Conservation (phyloP, 2,888 invertebrate species). For the Apoda limacodes region DNA sequence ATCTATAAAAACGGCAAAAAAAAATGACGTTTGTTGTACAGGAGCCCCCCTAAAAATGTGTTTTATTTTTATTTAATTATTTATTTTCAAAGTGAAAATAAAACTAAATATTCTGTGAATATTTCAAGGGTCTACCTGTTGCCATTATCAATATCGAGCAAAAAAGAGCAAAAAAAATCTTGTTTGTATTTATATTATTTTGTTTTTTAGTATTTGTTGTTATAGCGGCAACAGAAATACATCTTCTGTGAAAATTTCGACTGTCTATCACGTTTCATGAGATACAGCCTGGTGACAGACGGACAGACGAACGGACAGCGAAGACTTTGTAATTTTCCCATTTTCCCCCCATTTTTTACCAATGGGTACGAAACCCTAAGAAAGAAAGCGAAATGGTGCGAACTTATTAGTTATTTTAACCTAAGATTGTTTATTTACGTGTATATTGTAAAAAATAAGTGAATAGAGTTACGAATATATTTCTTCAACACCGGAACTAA, state of each 20-base stretch:
- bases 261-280: not conserved
- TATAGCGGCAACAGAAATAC: not conserved
- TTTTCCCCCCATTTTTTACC: not conserved
- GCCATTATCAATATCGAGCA: too few relatives aligned
- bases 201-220: not conserved
- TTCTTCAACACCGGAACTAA: too few relatives aligned
- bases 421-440: too few relatives aligned
- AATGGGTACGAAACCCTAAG: not conserved
- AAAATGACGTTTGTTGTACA: not conserved
- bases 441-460: too few relatives aligned
- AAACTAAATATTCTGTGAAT: too few relatives aligned
- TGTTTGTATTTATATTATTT: not conserved
- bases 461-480: too few relatives aligned
- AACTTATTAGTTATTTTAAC: too few relatives aligned
- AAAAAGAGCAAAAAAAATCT: not conserved
- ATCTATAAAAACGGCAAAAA: not conserved
- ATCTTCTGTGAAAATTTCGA: not conserved
- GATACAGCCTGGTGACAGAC: not conserved
- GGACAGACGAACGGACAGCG: not conserved
- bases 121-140: too few relatives aligned
- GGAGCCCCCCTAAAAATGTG: not conserved
- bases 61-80: too few relatives aligned
- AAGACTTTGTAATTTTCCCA: not conserved
- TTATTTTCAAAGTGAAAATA: too few relatives aligned
- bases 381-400: too few relatives aligned